A percentile compares a stretch with the other conserved stretches of the same genome.
Evolutionary conservation across 2,888 invertebrate species (phyloP).

Genomic region (Apeira syringaria): DNA sequence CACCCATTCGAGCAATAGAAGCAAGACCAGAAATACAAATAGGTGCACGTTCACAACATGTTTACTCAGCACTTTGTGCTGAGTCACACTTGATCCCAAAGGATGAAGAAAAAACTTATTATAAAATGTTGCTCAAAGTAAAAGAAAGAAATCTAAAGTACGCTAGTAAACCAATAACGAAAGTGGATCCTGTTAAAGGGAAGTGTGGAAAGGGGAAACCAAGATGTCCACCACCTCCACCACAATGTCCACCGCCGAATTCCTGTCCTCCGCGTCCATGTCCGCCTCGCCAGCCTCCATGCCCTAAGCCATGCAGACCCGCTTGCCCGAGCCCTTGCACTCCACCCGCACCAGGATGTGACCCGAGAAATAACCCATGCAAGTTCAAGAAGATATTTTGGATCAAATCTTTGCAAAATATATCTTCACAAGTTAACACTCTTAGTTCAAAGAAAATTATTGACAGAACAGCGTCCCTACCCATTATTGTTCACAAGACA

Average conservation of each 20-base stretch:
- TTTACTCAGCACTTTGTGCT: not conserved
- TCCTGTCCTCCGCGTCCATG: constrained; percentile 32
- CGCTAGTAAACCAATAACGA: constrained; percentile 5
- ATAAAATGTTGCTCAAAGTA: constrained; percentile 51
- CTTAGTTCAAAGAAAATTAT: not conserved
- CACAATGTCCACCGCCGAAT: constrained; percentile 31
- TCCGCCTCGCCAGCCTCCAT: constrained; percentile 28
- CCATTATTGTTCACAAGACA: not conserved
- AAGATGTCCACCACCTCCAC: constrained; percentile 35
- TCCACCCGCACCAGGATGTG: constrained; percentile 5
- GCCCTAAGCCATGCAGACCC: constrained; percentile 31
- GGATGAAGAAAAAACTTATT: constrained; percentile 36
- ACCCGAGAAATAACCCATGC: not conserved
- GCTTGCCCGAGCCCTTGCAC: constrained; percentile 10
- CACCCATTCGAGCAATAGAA: not conserved
- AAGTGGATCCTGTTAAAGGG: constrained; percentile 29
- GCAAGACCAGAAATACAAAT: not conserved
- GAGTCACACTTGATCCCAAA: not conserved
- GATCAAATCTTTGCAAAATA: not conserved
- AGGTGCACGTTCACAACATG: not conserved
- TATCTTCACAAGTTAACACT: not conserved
- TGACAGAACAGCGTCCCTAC: not conserved
- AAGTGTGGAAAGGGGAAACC: constrained; percentile 34
- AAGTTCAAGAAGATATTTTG: not conserved
- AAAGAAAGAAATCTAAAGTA: too few species aligned